These are phyloP conservation scores for Pseudochaenichthys georgianus DNA, from an alignment of 2,797 vertebrate species.

Conservation along the genomic window DNA sequence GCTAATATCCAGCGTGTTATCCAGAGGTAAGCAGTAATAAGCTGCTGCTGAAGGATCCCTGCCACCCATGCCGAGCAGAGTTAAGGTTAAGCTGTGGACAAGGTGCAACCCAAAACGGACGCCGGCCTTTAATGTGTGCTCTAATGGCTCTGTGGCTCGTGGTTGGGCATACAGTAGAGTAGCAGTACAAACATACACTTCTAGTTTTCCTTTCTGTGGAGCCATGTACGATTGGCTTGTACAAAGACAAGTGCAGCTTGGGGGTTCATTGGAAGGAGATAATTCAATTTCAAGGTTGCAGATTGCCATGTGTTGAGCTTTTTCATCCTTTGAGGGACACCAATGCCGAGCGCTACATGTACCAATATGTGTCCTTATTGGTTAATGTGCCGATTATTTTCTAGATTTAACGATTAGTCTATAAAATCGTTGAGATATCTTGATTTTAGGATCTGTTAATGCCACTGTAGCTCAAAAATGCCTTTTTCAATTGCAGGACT, in stretches of 20 bases:
- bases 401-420: no score
- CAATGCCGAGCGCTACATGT: no score
- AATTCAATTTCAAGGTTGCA: background rate
- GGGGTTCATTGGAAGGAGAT: constrained; percentile 19
- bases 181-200: constrained; percentile 45
- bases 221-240: background rate
- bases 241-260: constrained; percentile 1
- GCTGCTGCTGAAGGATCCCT: constrained; percentile 71
- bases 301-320: background rate
- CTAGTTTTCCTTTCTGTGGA: constrained; percentile 25
- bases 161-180: constrained; percentile 19
- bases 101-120: constrained; percentile 50
- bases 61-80: constrained; percentile 59
- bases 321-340: no score
- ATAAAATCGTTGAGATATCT: no score
- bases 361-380: no score
- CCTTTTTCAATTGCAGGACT: no score
- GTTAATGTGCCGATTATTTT: no score
- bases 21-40: constrained; percentile 67
- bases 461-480: no score
- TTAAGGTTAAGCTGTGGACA: constrained; percentile 46
- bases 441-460: no score
- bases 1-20: constrained; percentile 50
- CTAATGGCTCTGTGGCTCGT: constrained; percentile 43
- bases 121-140: constrained; percentile 49